A percentile compares a stretch with the other conserved stretches of the same genome.
Conservation (phyloP, 2,888 invertebrate genomes). For the Drosophila emarginata region DNA sequence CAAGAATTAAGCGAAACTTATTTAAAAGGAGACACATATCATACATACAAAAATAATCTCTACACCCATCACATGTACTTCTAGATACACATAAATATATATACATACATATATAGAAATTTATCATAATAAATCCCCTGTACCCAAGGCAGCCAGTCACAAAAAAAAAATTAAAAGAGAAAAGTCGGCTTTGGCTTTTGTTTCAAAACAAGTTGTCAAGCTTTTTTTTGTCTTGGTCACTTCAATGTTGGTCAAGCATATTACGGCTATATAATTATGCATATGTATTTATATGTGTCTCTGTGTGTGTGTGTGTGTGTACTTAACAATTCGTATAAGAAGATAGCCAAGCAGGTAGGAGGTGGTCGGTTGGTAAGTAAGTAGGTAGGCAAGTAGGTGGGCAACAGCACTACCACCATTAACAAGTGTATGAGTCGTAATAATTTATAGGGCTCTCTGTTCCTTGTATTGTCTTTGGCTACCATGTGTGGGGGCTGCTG, state of each 20-base stretch:
- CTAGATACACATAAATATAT: conserved; percentile 1
- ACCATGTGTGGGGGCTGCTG: conserved; percentile 28
- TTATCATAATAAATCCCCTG: conserved; percentile 42
- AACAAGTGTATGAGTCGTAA: conserved; percentile 25
- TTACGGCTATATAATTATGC: conserved; percentile 46
- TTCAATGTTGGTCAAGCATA: conserved; percentile 69
- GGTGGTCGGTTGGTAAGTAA: conserved; percentile 22
- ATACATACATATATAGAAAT: conserved; percentile 27
- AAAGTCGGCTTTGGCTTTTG: conserved; percentile 61
- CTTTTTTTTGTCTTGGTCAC: conserved; percentile 38
- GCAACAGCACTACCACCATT: conserved; percentile 37
- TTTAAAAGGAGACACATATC: conserved; percentile 32
- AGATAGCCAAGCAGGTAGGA: conserved; percentile 15
- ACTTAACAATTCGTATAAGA: conserved; percentile 24
- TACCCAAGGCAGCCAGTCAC: conserved; percentile 15
- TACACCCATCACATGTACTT: no score
- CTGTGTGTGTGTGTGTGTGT: conserved; percentile 12
- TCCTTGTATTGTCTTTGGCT: conserved; percentile 53
- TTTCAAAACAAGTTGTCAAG: conserved; percentile 56
- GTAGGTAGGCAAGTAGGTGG: conserved; percentile 67
- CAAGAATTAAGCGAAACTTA: conserved; percentile 37
- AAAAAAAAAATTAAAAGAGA: conserved; percentile 37
- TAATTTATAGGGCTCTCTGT: conserved; percentile 54
- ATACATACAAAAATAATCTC: conserved; percentile 14
- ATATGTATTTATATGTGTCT: neutral